Base-by-base conservation (phyloP, 2,113 vertebrate species). In the Asarcornis scutulata region DNA sequence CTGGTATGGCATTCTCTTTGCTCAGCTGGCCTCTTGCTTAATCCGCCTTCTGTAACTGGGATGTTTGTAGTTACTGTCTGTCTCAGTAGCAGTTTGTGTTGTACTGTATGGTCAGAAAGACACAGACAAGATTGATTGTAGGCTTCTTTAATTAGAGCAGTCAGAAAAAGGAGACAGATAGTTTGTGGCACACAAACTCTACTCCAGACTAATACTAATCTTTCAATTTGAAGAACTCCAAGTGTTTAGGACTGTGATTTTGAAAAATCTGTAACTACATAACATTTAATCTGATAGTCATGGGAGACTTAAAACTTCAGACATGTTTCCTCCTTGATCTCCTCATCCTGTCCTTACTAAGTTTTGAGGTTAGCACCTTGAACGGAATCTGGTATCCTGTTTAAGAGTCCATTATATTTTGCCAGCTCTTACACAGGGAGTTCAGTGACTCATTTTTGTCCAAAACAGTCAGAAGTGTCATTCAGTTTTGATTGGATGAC, bases 21-120 rank as follows among this genome's bases (percentile, higher is more conserved):
- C 93, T 96, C 93, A 96, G 92, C 87, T 96, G 95, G 55, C 44
- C 66, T 67, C 38, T 55, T 74, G 72, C 76, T 89, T 89, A 53
- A 90, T 85, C 82, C 87, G 40, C 81, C 76, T 67, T 64, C 63
- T 66, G 10, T 56, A 64, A 21, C 71, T 27, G 81, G 80, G 79
- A 46, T 91, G 62, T 94, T 96, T 94, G 83, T 36, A 48, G 48
- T 58, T 71, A 52, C 82, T 92, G 86, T 91, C 72, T 81, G 50
- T 88, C 89, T 88, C 73, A n/a, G 62, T 32, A 50, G 26, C 69
- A 69, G 66, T 8, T 68, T 88, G 48, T 67, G 58, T 64, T 81
- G 34, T 75, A 59, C 38, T 82, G 34, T 48, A 29, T 27, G 60
- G 32, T n/a, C 74, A 91, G 74, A 91, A 72, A 79, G 62, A 48